A percentile compares a stretch with the other conserved stretches of the same genome.
These are phyloP conservation scores for Panopea generosa DNA, from an alignment of 2,888 invertebrate genomes.

Conservation along the genomic window DNA sequence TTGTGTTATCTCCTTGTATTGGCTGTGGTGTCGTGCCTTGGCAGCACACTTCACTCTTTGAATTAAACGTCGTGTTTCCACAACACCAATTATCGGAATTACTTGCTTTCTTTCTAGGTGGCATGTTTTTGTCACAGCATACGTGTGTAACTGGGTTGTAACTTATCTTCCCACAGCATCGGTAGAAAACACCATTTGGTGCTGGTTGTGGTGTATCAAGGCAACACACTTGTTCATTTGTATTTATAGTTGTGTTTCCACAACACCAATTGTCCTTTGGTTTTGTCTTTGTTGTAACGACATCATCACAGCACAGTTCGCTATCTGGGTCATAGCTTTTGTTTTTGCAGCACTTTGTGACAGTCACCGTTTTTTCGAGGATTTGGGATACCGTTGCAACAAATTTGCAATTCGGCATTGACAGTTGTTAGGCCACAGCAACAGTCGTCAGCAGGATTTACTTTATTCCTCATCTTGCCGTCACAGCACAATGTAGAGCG, in stretches of 20 bases:
- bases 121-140: slow-evolving; percentile 48
- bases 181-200: slow-evolving; percentile 37
- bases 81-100: slow-evolving; percentile 50
- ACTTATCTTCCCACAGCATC: slow-evolving; percentile 51
- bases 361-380: slow-evolving; percentile 11
- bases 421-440: slow-evolving; percentile 50
- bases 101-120: slow-evolving; percentile 32
- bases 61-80: slow-evolving; percentile 45
- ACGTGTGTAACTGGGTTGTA: slow-evolving; percentile 45
- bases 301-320: slow-evolving; percentile 46
- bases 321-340: slow-evolving; percentile 40
- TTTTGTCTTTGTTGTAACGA: slow-evolving; percentile 28
- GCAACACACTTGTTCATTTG: slow-evolving; percentile 47
- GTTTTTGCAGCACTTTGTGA: slow-evolving; percentile 46
- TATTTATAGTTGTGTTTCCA: slow-evolving; percentile 43
- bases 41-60: slow-evolving; percentile 45
- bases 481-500: slow-evolving; percentile 43
- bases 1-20: slow-evolving; percentile 27
- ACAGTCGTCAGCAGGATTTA: slow-evolving; percentile 34
- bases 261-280: slow-evolving; percentile 47
- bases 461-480: slow-evolving; percentile 31
- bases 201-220: slow-evolving; percentile 51
- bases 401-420: slow-evolving; percentile 44
- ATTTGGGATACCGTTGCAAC: slow-evolving; percentile 48
- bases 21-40: slow-evolving; percentile 27